phyloP scores from a whole-genome alignment of 2,888 invertebrate genomes.

The Pristionchus mayeri region DNA sequence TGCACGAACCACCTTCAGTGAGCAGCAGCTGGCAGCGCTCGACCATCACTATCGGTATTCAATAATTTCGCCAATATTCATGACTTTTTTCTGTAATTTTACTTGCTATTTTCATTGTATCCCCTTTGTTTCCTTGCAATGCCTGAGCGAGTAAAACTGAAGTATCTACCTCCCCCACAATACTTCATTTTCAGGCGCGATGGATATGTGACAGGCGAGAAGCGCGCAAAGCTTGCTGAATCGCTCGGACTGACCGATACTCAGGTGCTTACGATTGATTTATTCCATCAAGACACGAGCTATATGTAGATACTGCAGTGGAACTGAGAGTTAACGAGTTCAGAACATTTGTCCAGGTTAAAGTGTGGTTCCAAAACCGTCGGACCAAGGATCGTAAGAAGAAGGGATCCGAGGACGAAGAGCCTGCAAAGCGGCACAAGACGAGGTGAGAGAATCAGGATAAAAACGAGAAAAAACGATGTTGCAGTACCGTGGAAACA shows the following conservation, averaged over 20 bases:
- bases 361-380: slow-evolving; percentile 73
- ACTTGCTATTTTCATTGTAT: too few relatives aligned
- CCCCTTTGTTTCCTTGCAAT: too few relatives aligned
- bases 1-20: slow-evolving; percentile 79
- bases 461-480: too few relatives aligned
- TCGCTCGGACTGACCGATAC: slow-evolving; percentile 66
- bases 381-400: slow-evolving; percentile 66
- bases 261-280: slow-evolving; percentile 59
- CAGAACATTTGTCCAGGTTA: slow-evolving; percentile 56
- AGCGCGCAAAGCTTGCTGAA: slow-evolving; percentile 63
- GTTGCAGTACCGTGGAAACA: too few relatives aligned
- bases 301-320: too few relatives aligned
- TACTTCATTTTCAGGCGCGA: slow-evolving; percentile 51
- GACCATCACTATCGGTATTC: slow-evolving; percentile 78
- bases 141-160: too few relatives aligned
- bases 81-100: too few relatives aligned
- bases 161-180: too few relatives aligned
- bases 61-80: too few relatives aligned
- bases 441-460: not conserved
- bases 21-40: slow-evolving; percentile 78
- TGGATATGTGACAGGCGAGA: slow-evolving; percentile 66
- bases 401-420: slow-evolving; percentile 30
- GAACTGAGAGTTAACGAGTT: too few relatives aligned
- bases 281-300: too few relatives aligned
- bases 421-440: not conserved